Evolutionary conservation across 2,797 vertebrate species (phyloP).

Genomic region (Helicolenus hilgendorfi): DNA sequence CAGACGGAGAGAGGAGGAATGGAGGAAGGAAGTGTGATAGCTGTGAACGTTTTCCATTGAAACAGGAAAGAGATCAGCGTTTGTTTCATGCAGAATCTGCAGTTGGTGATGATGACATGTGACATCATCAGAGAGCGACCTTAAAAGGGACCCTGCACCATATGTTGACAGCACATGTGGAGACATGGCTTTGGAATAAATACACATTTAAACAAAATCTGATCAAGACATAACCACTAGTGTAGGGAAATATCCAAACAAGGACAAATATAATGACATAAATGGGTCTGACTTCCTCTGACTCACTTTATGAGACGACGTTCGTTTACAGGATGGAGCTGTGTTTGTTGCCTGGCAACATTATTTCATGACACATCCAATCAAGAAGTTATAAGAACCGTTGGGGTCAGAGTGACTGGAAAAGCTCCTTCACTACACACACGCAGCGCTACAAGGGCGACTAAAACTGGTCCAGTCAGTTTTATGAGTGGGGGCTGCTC

Average conservation of each 20-base stretch:
- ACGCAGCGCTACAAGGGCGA: not conserved
- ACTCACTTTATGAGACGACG: not conserved
- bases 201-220: not conserved
- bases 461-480: constrained; percentile 32
- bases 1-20: not conserved
- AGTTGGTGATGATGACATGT: not conserved
- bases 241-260: not conserved
- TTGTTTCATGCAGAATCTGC: constrained; percentile 1
- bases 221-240: not conserved
- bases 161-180: not conserved
- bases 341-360: not conserved
- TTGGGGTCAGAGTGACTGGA: not conserved
- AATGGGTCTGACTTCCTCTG: not conserved
- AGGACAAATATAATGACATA: not conserved
- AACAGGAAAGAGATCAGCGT: not conserved
- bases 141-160: constrained; percentile 55
- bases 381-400: not conserved
- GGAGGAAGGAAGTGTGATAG: not conserved
- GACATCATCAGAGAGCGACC: constrained; percentile 66
- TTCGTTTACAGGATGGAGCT: not conserved
- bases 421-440: not conserved
- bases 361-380: not conserved
- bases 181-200: not conserved
- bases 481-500: not conserved
- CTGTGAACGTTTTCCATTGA: not conserved